Base-by-base conservation (phyloP, 2,797 vertebrate species). In the Aselliscus stoliczkanus region DNA sequence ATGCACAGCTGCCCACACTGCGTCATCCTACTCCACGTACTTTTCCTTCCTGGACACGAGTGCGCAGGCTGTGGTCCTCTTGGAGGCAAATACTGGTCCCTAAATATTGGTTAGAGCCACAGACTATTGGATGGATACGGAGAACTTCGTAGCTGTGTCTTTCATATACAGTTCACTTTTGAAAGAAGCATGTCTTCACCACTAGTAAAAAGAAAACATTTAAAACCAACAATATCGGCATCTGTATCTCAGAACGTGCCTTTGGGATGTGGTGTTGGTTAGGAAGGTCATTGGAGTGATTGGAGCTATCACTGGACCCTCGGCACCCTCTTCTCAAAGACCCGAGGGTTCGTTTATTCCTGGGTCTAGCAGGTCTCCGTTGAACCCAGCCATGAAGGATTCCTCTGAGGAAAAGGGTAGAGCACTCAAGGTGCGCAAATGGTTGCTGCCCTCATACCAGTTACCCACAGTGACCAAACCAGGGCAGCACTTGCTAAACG, bases 101-200 rank as follows among this genome's bases (percentile, higher is more conserved):
- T 1, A 27, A 62, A 31, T 37, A 34, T 83, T 65, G 47, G 31
- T 47, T 37, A 89, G 44, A 95, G 52, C 27, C 37, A 34, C 81
- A 84, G 72, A 70, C 47, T 34, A 70, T 9, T 39, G 10, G 31
- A 15, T 42, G 17, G n/a, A 11, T 50, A 44, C 62, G 29, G 39
- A 72, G 73, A 75, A 13, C 5, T 15, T 42, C 5, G 3, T 67
- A 27, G 34, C 52, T 82, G 5, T 54, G 9, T 83, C 69, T 94
- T 83, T 58, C 58, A 42, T 17, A 15, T 17, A 56, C 31, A 39
- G 15, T 25, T 80, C 34, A 31, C 37, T 77, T 79, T 82, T 83
- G 13, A 50, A 50, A 96, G 72, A 62, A 62, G 27, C 9, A 6
- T 29, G 69, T 82, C 54, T 90, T 93, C 81, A 60, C 42, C 37